Base-by-base conservation (phyloP, 2,113 vertebrate species). In the Lepus europaeus region DNA sequence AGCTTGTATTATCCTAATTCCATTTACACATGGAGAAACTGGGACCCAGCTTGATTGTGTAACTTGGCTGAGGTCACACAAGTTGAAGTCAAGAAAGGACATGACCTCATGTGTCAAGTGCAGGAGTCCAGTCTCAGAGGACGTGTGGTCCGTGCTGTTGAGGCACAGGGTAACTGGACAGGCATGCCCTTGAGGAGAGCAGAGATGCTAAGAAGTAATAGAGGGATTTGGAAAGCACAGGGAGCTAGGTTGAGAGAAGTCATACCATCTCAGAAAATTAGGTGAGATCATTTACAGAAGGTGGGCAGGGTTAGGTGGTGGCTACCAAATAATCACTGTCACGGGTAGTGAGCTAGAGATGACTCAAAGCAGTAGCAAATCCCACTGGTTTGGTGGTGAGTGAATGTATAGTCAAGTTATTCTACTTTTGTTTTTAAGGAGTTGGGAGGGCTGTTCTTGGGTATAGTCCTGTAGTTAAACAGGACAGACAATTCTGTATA, bases 381-480 rank as follows among this genome's bases (percentile, higher is more conserved):
- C 17, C 73, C 77, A n/a, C 22, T 51, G 20, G 33, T 20, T 59
- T 3, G 0, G 14, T 7, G 56, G 45, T 56, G 31, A 61, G 29
- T 83, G 66, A 68, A n/a, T 89, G 89, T 27, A 27, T 56, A 56
- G 33, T 49, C 69, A 70, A 63, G 25, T 83, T 74, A 39, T 17
- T 95, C 49, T 59, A 1, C 2, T 80, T 77, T 79, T 53, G 45
- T 59, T 61, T 87, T 81, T 39, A 9, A 70, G 79, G 82, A 87
- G n/a, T 27, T 11, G 33, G 79, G 69, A 17, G 27, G 45, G 1
- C 64, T 5, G 23, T 87, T 83, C 64, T 88, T 59, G 77, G 29
- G 49, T 87, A 4, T 76, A 68, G 69, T n/a, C 31, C 5, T 79
- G 81, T 79, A 66, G 51, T 92, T 73, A 89, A 89, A 85, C 63